A percentile compares a stretch with the other conserved stretches of the same genome.
phyloP scores from a whole-genome alignment of 2,797 vertebrate species.

The Phylloscopus collybita region DNA sequence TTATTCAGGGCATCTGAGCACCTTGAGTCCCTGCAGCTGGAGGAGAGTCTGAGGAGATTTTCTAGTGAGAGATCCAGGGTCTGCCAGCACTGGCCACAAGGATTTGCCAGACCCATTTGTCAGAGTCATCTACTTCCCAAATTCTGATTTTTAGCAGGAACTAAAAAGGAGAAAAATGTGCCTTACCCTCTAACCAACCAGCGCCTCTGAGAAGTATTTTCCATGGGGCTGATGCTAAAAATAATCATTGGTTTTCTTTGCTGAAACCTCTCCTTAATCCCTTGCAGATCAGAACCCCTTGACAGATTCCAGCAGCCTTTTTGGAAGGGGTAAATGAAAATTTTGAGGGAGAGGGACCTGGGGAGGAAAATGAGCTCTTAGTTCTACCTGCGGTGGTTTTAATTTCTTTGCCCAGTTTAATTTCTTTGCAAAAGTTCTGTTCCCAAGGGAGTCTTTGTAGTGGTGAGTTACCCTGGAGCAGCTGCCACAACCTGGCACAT shows the following conservation, averaged over 20 bases:
- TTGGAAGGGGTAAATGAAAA: background rate
- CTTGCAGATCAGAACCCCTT: background rate
- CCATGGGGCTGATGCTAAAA: background rate
- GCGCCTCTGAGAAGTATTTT: constrained; percentile 21
- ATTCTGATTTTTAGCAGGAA: background rate
- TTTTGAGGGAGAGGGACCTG: background rate
- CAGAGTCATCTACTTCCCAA: background rate
- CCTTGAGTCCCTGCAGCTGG: background rate
- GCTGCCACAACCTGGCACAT: background rate
- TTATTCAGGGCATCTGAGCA: background rate
- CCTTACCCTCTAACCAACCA: background rate
- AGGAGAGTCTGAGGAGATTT: background rate
- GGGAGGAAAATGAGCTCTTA: fast-evolving
- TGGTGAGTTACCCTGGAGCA: background rate
- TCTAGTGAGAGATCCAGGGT: background rate
- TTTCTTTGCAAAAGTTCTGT: background rate
- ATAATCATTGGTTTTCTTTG: background rate
- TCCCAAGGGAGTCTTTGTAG: background rate
- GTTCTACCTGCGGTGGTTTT: background rate
- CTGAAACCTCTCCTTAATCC: background rate
- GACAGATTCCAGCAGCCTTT: background rate
- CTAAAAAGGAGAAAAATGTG: constrained; percentile 2
- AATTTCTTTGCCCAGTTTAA: background rate
- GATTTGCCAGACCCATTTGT: background rate
- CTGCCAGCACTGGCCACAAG: background rate